A percentile compares a stretch with the other conserved stretches of the same genome.
Evolutionary conservation across 2,888 invertebrate genomes (phyloP).

Genomic region (Synanthedon tipuliformis): DNA sequence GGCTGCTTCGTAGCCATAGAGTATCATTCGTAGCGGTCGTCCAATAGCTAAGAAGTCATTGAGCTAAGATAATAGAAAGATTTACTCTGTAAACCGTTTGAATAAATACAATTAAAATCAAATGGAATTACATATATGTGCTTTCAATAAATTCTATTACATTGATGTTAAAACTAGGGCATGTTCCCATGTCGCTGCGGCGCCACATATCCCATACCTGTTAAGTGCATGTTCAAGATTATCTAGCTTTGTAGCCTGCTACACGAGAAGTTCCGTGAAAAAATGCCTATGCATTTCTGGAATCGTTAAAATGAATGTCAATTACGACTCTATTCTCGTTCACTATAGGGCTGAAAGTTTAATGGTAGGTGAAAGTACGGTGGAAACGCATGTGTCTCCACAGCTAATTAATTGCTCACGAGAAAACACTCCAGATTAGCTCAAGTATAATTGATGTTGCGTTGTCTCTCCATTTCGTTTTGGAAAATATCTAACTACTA

Average conservation of each 20-base stretch:
- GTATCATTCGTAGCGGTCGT: too few species aligned
- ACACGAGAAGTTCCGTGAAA: background rate
- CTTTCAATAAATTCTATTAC: too few species aligned
- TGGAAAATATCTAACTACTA: background rate
- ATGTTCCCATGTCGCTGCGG: background rate
- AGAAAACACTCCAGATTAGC: background rate
- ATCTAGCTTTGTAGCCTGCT: background rate
- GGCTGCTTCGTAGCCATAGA: too few species aligned
- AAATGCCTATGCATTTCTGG: background rate
- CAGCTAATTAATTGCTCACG: background rate
- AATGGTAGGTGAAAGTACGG: background rate
- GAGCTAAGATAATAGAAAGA: too few species aligned
- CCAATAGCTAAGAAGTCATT: too few species aligned
- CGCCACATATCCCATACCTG: background rate
- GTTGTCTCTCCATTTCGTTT: background rate
- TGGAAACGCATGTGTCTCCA: background rate
- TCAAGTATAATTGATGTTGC: background rate
- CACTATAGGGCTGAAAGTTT: background rate
- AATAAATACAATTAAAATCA: too few species aligned
- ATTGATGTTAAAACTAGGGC: too few species aligned
- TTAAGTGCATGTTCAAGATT: background rate
- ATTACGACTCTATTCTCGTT: background rate
- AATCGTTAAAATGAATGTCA: background rate
- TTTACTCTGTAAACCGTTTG: too few species aligned
- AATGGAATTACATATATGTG: too few species aligned